These are phyloP conservation scores for Ifrita kowaldi DNA, from an alignment of 2,113 vertebrate genomes.

Conservation along the genomic window DNA sequence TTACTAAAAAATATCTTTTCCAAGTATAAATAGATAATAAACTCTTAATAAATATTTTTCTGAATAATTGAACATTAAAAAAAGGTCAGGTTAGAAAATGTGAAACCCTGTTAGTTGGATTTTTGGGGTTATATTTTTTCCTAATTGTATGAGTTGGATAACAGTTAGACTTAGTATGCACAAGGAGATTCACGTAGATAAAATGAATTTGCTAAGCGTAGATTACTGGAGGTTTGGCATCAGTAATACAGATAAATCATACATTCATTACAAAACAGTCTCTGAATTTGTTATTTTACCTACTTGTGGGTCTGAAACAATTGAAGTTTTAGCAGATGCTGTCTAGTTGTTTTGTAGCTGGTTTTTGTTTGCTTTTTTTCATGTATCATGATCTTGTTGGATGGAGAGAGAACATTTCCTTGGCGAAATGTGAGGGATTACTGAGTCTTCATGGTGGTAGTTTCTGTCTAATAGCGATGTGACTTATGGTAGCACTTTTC, in stretches of 20 bases:
- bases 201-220: background rate
- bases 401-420: background rate
- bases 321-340: background rate
- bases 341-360: background rate
- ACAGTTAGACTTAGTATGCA: background rate
- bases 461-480: background rate
- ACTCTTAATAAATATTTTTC: background rate
- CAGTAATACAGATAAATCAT: background rate
- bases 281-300: background rate
- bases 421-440: background rate
- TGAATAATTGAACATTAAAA: background rate
- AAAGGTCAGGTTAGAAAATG: background rate
- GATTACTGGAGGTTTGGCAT: background rate
- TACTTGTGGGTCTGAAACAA: background rate
- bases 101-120: background rate
- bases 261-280: background rate
- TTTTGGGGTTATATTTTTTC: background rate
- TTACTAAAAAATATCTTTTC: background rate
- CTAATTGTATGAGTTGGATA: background rate
- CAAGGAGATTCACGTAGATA: background rate
- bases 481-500: background rate
- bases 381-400: background rate
- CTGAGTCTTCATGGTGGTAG: background rate
- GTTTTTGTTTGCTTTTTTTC: background rate
- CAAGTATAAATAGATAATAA: background rate